Evolutionary conservation across 1,140 invertebrate genomes (phyloP), one percentile per base, ranked within the genome.

Genomic region (Cydia pomonella): DNA sequence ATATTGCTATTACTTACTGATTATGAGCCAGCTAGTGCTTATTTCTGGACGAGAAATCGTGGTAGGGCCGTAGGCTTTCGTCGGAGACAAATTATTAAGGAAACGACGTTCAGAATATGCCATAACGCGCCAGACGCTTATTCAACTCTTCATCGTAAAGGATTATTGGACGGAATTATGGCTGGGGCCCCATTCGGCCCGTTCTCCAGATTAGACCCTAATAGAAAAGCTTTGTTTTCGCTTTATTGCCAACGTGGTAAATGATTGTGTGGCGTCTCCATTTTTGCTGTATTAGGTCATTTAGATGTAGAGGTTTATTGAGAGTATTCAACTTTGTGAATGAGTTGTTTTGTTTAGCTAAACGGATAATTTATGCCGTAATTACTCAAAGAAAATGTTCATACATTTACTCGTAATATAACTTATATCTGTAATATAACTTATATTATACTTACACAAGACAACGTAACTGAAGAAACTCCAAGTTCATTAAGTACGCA

Each of bases 101-200:
- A 83, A 82, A 80, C 77, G 78, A 73, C 76, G 73, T 76, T 76
- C 66, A 75, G 77, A 80, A 82, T 79, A 81, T 78, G 82, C 82
- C 79, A 76, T 79, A 81, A 84, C 76, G 79, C 73, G 79, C 80
- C 81, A 80, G 74, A 80, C 76, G 76, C 63, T 83, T 81, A 82
- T 83, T 81, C 81, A 76, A 80, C 79, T 79, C 74, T 81, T 81
- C 80, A 77, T 81, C 78, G 79, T 78, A 78, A 84, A 83, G 79
- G 83, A 82, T 84, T 82, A 84, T 82, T 79, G 78, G 77, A 75
- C 72, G 75, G 79, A 80, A 78, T 77, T 78, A 81, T 76, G 77
- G 77, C 64, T 21, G 5, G 71, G 71, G 76, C 74, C 64, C 75
- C 64, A 64, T 77, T 77, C 73, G 59, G 63, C 62, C 63, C 76